Evolutionary conservation across 2,113 vertebrate genomes (phyloP).

Genomic region (Ptyas mucosa): DNA sequence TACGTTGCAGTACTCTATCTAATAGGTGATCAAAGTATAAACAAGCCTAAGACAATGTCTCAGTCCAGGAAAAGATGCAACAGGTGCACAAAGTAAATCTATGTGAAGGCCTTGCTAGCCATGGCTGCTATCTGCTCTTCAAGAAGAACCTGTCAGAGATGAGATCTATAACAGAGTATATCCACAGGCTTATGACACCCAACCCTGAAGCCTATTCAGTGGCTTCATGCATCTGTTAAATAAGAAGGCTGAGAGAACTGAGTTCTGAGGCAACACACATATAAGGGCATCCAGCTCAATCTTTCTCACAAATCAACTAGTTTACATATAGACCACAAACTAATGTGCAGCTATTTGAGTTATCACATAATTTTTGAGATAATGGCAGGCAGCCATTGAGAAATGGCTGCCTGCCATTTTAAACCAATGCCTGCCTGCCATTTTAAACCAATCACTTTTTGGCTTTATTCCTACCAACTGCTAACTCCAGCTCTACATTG

Average conservation of each 20-base stretch:
- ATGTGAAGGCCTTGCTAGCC: neutral
- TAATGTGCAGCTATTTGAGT: neutral
- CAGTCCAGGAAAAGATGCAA: neutral
- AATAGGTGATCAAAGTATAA: neutral
- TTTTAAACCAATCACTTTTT: neutral
- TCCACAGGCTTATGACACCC: neutral
- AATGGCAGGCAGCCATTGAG: too few relatives aligned
- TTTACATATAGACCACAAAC: neutral
- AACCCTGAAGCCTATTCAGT: neutral
- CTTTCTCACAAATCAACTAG: neutral
- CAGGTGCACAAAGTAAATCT: neutral
- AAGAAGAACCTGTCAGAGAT: neutral
- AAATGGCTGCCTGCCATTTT: neutral
- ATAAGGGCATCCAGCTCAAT: neutral
- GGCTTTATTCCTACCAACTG: neutral
- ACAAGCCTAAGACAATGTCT: neutral
- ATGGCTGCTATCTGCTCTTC: neutral
- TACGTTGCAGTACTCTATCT: neutral
- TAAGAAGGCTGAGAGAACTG: neutral
- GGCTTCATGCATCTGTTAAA: neutral
- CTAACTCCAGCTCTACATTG: neutral
- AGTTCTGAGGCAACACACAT: neutral
- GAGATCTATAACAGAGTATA: neutral
- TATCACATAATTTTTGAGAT: neutral
- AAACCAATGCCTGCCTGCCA: neutral